phyloP scores from a whole-genome alignment of 2,113 vertebrate species.

The Acrocephalus kingi region DNA sequence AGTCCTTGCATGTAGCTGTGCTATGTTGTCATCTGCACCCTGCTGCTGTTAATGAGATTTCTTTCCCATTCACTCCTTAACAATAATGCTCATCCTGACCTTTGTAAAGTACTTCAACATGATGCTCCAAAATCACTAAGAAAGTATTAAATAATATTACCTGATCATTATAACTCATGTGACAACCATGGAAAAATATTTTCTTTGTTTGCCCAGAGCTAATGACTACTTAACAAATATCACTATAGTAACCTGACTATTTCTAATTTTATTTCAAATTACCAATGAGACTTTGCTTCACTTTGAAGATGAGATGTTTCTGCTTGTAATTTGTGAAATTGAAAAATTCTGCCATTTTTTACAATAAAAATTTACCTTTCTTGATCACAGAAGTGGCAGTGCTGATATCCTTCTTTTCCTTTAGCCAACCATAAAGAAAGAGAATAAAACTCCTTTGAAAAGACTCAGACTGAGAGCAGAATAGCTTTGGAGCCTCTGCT shows the following conservation, averaged over 20 bases:
- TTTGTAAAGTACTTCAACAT: neutral
- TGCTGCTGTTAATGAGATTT: neutral
- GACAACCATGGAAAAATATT: neutral
- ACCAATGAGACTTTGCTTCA: neutral
- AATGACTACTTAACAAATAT: conserved; percentile 28
- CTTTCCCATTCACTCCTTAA: neutral
- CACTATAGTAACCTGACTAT: neutral
- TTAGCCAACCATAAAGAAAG: neutral
- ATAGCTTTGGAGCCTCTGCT: neutral
- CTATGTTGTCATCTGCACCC: neutral
- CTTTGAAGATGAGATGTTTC: neutral
- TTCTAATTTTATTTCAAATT: conserved; percentile 34
- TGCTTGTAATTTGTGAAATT: neutral
- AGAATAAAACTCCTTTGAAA: neutral
- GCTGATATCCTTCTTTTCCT: neutral
- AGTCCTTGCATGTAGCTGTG: neutral
- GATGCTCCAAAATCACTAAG: neutral
- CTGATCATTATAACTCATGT: neutral
- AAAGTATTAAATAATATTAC: conserved; percentile 31
- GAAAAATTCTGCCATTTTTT: neutral
- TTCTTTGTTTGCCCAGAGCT: neutral
- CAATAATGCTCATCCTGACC: neutral
- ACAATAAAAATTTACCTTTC: neutral
- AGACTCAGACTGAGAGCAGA: neutral
- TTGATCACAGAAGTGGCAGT: neutral